These are phyloP conservation scores for Bubo blakistoni DNA, from an alignment of 2,113 vertebrate species.

Conservation along the genomic window DNA sequence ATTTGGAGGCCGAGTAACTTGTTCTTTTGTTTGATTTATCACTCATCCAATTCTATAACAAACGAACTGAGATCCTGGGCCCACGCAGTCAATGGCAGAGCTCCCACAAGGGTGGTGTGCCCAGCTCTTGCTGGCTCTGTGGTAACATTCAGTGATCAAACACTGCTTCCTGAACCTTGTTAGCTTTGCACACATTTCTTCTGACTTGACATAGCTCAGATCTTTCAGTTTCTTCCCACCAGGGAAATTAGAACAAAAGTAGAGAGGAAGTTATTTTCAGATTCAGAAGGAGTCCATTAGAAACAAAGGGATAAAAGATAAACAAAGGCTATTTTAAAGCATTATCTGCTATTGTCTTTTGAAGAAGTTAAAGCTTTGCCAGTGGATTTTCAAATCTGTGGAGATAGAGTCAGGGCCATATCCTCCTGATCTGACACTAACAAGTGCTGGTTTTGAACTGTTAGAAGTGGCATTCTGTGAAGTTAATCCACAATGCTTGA, in stretches of 20 bases:
- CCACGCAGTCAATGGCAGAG: not conserved
- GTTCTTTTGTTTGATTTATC: slow-evolving; percentile 21
- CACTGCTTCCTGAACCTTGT: not conserved
- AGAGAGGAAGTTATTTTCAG: not conserved
- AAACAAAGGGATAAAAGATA: slow-evolving; percentile 35
- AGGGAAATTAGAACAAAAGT: slow-evolving; percentile 25
- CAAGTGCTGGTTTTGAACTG: not conserved
- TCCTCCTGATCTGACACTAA: not conserved
- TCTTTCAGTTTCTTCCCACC: slow-evolving; percentile 2
- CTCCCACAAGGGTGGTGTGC: not conserved
- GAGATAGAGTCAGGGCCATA: not conserved
- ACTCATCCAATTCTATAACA: not conserved
- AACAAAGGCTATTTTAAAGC: slow-evolving; percentile 7
- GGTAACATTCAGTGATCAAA: not conserved
- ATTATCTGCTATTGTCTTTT: slow-evolving; percentile 35
- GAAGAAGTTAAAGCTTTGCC: slow-evolving; percentile 8
- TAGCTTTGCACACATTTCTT: slow-evolving; percentile 12
- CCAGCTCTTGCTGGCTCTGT: not conserved
- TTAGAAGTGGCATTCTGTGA: slow-evolving; percentile 16
- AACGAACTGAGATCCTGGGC: not conserved
- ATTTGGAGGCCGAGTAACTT: not conserved
- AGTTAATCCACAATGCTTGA: not conserved
- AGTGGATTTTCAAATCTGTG: slow-evolving; percentile 13
- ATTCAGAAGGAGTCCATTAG: slow-evolving; percentile 5
- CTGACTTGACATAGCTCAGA: not conserved